Base-by-base conservation (phyloP, 1,140 invertebrate species). In the Heliconius eleuchia region DNA sequence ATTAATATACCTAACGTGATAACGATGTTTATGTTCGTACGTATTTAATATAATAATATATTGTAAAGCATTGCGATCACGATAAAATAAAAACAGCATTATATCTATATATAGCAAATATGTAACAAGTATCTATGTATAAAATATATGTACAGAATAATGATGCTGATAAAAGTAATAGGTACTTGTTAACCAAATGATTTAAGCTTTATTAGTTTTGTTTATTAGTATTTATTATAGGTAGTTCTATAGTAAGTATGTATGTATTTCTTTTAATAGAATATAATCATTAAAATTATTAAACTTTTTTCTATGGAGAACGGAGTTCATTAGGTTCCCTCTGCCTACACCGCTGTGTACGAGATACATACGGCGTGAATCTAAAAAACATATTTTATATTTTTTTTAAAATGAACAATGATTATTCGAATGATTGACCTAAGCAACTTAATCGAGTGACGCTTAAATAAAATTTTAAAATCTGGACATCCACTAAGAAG, bases 401-500 rank as follows among this genome's bases (percentile, higher is more conserved):
- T 57, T 23, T 23, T 0, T n/a, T 57, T 57, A 9, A 57, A 57
- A 57, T 23, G 7, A 11, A 57, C n/a, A 27, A 23, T 23, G n/a
- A 57, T 11, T 23, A 84, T 88, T 89, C 86, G 86, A 89, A 87
- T 83, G 52, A 76, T 84, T 83, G 81, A 84, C 77, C 78, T 60
- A 52, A 23, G 55, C 8, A 60, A 72, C 16, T 19, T 80, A 85
- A 75, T 76, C 79, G 77, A 78, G 78, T 46, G 82, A 82, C 76
- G 74, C 80, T 79, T 60, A 85, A 85, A 83, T 84, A 84, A 81
- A 82, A 80, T 83, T 84, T 83, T 11, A 46, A 16, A 46, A 46
- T 23, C 23, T 23, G 23, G 23, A 1, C 23, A 23, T 23, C 23
- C 23, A 23, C 23, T 23, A 23, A 23, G 23, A 23, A 23, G 23